A percentile compares a stretch with the other conserved stretches of the same genome.
phyloP scores from a whole-genome alignment of 2,888 invertebrate species.

The Aradus depressus region DNA sequence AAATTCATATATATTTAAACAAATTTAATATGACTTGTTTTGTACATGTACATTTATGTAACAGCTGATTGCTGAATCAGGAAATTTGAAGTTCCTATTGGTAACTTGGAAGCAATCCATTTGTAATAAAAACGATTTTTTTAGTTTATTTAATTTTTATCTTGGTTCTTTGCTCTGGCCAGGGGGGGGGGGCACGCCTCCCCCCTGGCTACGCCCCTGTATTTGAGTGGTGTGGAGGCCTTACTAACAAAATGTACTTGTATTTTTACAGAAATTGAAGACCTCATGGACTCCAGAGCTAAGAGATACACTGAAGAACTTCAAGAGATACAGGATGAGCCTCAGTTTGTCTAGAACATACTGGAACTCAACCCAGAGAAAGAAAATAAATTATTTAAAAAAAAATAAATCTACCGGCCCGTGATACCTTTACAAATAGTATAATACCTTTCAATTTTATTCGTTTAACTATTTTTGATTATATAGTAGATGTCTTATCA shows the following conservation, averaged over 20 bases:
- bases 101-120: too few relatives aligned
- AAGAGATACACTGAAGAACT: constrained; percentile 20
- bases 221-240: too few relatives aligned
- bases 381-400: not conserved
- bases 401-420: constrained; percentile 7
- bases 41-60: too few relatives aligned
- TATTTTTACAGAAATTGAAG: constrained; percentile 21
- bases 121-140: too few relatives aligned
- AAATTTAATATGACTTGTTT: too few relatives aligned
- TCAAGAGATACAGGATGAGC: constrained; percentile 2
- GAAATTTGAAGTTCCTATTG: too few relatives aligned
- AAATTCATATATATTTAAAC: too few relatives aligned
- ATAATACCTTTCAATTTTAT: constrained; percentile 3
- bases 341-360: constrained; percentile 5
- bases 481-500: constrained; percentile 8
- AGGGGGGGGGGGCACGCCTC: too few relatives aligned
- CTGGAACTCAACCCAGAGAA: constrained; percentile 1
- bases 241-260: not conserved
- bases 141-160: too few relatives aligned
- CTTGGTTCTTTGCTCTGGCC: too few relatives aligned
- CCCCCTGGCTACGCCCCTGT: too few relatives aligned
- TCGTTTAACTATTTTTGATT: not conserved
- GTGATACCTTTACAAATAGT: constrained; percentile 11
- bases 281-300: constrained; percentile 22
- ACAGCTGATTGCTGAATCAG: too few relatives aligned